Percentiles rank a stretch among this genome's conserved stretches.
Conservation (phyloP, 2,888 invertebrate species). For the Blastobasis adustella region DNA sequence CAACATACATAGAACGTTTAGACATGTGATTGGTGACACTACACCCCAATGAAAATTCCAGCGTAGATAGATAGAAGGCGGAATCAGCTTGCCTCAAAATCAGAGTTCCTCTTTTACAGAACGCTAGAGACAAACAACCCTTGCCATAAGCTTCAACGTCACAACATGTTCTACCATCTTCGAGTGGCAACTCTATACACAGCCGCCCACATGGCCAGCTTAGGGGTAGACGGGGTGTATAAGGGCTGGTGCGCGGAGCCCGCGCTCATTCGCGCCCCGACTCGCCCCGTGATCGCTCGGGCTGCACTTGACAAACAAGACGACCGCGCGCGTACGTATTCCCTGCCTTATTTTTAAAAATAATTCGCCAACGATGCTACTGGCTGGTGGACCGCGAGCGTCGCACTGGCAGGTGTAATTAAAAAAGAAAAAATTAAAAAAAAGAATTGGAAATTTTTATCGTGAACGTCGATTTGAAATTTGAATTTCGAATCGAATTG, state of each 20-base stretch:
- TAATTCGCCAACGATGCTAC: neutral
- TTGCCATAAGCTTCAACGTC: too few species aligned
- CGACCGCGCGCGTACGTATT: conserved; percentile 67
- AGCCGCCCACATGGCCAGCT: conserved; percentile 48
- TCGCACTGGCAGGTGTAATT: too few species aligned
- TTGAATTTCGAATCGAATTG: conserved; percentile 12
- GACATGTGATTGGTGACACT: too few species aligned
- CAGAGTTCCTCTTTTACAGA: too few species aligned
- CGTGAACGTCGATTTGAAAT: conserved; percentile 11
- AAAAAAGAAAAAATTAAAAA: too few species aligned
- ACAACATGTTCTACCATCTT: too few species aligned
- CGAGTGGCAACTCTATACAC: conserved; percentile 27
- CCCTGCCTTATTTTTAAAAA: conserved; percentile 9
- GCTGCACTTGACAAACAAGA: conserved; percentile 29
- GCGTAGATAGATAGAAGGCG: too few species aligned
- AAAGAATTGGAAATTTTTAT: too few species aligned
- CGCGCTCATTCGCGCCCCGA: conserved; percentile 49
- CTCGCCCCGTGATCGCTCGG: conserved; percentile 57
- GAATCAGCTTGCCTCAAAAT: too few species aligned
- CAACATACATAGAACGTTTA: too few species aligned
- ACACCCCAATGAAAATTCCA: too few species aligned
- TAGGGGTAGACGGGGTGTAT: conserved; percentile 46
- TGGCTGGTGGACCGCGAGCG: neutral
- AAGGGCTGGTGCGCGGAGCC: conserved; percentile 44
- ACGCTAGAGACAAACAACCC: too few species aligned